phyloP scores from a whole-genome alignment of 2,888 invertebrate species.

The Scrobipalpa costella region DNA sequence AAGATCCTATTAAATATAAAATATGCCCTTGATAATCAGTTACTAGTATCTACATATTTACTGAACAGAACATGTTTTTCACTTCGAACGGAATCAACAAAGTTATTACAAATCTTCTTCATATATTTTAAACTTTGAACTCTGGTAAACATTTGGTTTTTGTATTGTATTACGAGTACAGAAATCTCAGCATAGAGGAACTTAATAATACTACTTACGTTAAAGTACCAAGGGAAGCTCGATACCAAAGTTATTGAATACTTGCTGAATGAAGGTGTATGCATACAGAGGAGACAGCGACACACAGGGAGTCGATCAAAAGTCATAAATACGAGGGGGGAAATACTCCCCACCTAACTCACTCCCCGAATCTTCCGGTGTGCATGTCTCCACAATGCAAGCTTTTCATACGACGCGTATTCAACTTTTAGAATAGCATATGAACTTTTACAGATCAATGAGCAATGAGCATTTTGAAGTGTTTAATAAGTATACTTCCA shows the following conservation, averaged over 20 bases:
- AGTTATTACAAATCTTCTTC: no score
- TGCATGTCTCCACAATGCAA: slow-evolving; percentile 51
- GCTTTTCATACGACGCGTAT: slow-evolving; percentile 16
- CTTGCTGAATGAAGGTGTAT: not conserved
- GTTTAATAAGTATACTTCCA: no score
- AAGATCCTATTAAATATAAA: no score
- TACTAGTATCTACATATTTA: no score
- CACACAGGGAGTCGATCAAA: slow-evolving; percentile 56
- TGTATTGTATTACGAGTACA: no score
- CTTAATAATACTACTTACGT: not conserved
- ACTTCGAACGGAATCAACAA: no score
- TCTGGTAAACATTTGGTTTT: no score
- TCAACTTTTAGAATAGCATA: slow-evolving; percentile 5
- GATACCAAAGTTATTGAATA: slow-evolving; percentile 1
- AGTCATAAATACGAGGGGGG: slow-evolving; percentile 64
- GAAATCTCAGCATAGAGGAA: no score
- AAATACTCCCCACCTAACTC: slow-evolving; percentile 25
- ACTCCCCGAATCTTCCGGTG: slow-evolving; percentile 62
- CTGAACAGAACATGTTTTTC: no score
- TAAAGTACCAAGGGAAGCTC: not conserved
- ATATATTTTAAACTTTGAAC: no score
- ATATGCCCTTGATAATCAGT: no score
- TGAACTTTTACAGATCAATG: slow-evolving; percentile 1
- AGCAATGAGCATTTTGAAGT: not conserved
- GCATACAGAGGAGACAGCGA: not conserved